Evolutionary conservation across 2,888 invertebrate species (phyloP), one percentile per base, ranked within the genome.

Genomic region (Cryptus armator): DNA sequence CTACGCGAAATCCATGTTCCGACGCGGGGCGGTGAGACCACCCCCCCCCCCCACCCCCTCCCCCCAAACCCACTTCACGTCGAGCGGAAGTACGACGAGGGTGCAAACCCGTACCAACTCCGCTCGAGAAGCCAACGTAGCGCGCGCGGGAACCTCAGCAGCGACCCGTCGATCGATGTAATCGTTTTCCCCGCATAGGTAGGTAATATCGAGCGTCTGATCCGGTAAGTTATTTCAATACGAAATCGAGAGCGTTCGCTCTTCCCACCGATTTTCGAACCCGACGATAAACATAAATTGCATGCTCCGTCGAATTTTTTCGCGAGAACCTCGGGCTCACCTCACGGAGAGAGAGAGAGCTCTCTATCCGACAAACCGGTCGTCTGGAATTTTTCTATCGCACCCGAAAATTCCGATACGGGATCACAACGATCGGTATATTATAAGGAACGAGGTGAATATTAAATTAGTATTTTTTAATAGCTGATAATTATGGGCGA

Each of bases 221-320:
- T 89, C 88, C 87, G 86, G 66, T 87, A 86, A 89, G 84, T 89
- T 89, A 89, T 89, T 89, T 89, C 86, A 74, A 83, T 84, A 80
- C 81, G 85, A 88, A 87, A 87, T 89, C 86, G 87, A 87, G 83
- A 84, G 64, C 77, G 84, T 51, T 79, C 51, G 32, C 56, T 16
- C 44, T 67, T 37, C 48, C 19, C 24, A 56, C 67, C 66, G 44
- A 59, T 16, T 75, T 29, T 24, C 59, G 19, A 67, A 10, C 67
- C 37, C 37, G 37, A 72, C 85, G 84, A 86, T 88, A 88, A 87
- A 87, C 87, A 87, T 85, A 88, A 88, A 88, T 88, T 87, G 87
- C 83, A 84, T 72, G 68, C 85, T 83, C 72, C 84, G 86, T 84
- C 80, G 85, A 86, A 75, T 70, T 77, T 70, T 77, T 79, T 74